These are phyloP conservation scores for Aphidoletes aphidimyza DNA, from an alignment of 2,888 invertebrate species.

Conservation along the genomic window DNA sequence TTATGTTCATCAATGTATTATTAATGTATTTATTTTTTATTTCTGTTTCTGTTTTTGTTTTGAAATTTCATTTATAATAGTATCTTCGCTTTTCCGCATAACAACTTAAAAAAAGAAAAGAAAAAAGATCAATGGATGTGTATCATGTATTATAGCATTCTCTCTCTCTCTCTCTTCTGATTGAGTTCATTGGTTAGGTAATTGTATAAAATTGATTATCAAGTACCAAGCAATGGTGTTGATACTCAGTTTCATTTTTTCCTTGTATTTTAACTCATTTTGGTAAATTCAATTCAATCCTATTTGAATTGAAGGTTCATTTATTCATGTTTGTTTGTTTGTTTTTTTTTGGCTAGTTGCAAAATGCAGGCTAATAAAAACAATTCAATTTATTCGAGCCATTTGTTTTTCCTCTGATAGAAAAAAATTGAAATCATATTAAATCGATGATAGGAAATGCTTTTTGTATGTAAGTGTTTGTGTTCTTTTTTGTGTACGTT, in stretches of 20 bases:
- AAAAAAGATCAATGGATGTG: conserved; percentile 22
- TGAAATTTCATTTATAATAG: not conserved
- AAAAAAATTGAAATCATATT: conserved; percentile 2
- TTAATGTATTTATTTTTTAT: not conserved
- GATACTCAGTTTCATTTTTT: not conserved
- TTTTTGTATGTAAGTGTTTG: not conserved
- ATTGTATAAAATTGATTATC: not conserved
- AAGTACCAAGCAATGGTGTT: not conserved
- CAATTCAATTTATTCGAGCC: not conserved
- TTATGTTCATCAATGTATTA: no score
- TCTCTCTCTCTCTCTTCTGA: no score
- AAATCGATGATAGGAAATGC: conserved; percentile 39
- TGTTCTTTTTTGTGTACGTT: not conserved
- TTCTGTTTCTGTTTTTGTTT: not conserved
- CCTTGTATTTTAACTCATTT: not conserved
- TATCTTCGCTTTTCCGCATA: conserved; percentile 24
- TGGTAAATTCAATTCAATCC: conserved; percentile 12
- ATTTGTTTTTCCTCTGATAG: no score
- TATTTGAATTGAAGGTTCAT: conserved; percentile 38
- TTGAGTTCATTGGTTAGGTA: conserved; percentile 51
- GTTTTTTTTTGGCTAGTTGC: not conserved
- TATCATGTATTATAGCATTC: not conserved
- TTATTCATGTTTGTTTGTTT: no score
- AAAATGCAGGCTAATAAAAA: not conserved
- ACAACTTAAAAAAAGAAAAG: not conserved